Evolutionary conservation across 2,797 vertebrate genomes (phyloP), one percentile per base, ranked within the genome.

Genomic region (Darevskia mixta): DNA sequence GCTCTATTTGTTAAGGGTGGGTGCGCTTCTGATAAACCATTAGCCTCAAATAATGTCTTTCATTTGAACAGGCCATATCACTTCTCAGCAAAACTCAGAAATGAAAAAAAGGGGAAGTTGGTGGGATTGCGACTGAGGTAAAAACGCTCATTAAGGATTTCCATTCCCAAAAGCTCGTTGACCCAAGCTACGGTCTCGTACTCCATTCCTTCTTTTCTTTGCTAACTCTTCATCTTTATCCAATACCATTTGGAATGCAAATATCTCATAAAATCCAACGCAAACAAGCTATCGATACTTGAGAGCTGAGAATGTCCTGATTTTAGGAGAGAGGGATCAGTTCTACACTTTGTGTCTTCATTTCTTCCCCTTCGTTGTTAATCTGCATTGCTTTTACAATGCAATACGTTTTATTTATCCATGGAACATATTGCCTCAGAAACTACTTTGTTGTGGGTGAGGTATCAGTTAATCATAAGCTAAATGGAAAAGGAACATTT

Each of bases 401-500:
- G 87, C 69, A 94, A 72, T 78, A 3, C 0, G 0, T 58, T 92
- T 13, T 90, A 17, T 90, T 92, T 91, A 83, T 87, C 80, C 43
- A 0, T 2, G 90, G 66, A 92, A 90, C 88, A 86, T 38, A 66
- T 10, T 89, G 72, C 86, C 91, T 90, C 86, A 87, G 88, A 35
- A 86, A 78, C 69, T 83, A 92, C 91, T 90, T 90, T 93, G 83
- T 83, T 93, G 89, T 94, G 92, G 71, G 89, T 92, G 82, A 94
- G 85, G 84, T 92, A 93, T 89, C 90, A 93, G 92, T 95, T 95
- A 95, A 95, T 95, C 94, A 95, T 94, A 94, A 93, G 88, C 92
- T 94, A 94, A 94, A 93, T 93, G 91, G 94, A 87, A 95, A 94
- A 94, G 83, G 86, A 95, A 94, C 94, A 93, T 79, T 86, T 69